These are phyloP conservation scores for Parotocinclus haroldoi DNA, from an alignment of 2,797 vertebrate genomes.

Conservation along the genomic window DNA sequence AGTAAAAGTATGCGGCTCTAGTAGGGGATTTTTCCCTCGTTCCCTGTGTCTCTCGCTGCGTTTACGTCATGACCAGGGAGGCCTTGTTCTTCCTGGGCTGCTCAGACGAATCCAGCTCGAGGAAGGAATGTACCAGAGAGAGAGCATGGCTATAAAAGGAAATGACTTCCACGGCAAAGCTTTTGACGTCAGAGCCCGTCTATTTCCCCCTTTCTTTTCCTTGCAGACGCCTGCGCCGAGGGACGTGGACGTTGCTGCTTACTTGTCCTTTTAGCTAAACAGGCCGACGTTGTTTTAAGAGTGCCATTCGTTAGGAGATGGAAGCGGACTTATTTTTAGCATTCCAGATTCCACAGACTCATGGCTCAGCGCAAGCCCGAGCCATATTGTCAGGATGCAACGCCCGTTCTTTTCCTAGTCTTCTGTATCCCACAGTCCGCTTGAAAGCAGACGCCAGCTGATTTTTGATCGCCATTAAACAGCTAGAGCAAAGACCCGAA, in stretches of 20 bases:
- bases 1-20: constrained; percentile 38
- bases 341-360: not conserved
- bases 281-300: not conserved
- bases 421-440: not conserved
- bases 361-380: not conserved
- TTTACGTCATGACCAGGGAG: constrained; percentile 48
- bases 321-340: not conserved
- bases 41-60: constrained; percentile 5
- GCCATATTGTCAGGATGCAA: not conserved
- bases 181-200: constrained; percentile 68
- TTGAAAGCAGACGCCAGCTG: constrained; percentile 5
- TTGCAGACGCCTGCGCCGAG: constrained; percentile 21
- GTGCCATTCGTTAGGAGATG: constrained; percentile 2
- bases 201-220: constrained; percentile 65
- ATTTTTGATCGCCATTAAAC: not conserved
- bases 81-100: constrained; percentile 22
- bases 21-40: constrained; percentile 34
- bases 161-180: constrained; percentile 67
- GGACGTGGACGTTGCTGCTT: constrained; percentile 14
- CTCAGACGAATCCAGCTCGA: constrained; percentile 32
- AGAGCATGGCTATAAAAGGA: constrained; percentile 78
- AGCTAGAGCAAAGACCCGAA: too few species aligned
- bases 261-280: not conserved
- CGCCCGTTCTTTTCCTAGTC: not conserved
- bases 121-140: constrained; percentile 67